Base-by-base conservation (phyloP, 2,113 vertebrate genomes). In the Vidua macroura region DNA sequence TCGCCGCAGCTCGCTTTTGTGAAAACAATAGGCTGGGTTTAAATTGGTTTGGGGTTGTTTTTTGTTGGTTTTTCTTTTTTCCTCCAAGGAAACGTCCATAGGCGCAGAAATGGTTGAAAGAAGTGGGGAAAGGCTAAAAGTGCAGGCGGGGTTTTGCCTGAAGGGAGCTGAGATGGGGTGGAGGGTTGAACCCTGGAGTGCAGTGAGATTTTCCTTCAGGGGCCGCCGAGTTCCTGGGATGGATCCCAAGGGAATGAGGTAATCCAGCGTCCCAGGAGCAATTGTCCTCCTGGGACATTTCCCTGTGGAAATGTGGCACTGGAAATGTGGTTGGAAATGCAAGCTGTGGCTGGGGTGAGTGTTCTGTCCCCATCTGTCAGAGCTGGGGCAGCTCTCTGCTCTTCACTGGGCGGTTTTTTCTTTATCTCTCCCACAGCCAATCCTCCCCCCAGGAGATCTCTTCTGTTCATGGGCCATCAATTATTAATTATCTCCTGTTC, bases 11-110 rank as follows among this genome's bases (percentile, higher is more conserved):
- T 91, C 21, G 3, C 69, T 9, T 91, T 13, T 46, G 30, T 10
- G 93, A 53, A 74, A 95, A 92, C 93, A 92, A 88, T 31, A 81
- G 95, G 14, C 78, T 83, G 59, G 81, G 39, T 82, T 97, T 92
- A 96, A 95, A 90, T n/a, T 4, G n/a, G 31, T 19, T 25, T n/a
- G 60, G 27, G 10, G 4, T 25, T 30, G 5, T 6, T 21, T 10
- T 6, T 1, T 35, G 35, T 46, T 27, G 16, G 25, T 33, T 19
- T n/a, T 13, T 14, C 21, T 30, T 6, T 6, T 21, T 10, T 6
- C 1, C 11, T 49, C 12, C 7, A 30, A n/a, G 37, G 43, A 95
- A 76, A 83, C 25, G 35, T 94, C 92, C 64, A n/a, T 1, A 6
- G 92, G 84, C 73, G 80, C 90, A 74, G 92, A 95, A 95, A 92